Evolutionary conservation across 2,888 invertebrate genomes (phyloP), one percentile per base, ranked within the genome.

Genomic region (Drosophila lacicola): DNA sequence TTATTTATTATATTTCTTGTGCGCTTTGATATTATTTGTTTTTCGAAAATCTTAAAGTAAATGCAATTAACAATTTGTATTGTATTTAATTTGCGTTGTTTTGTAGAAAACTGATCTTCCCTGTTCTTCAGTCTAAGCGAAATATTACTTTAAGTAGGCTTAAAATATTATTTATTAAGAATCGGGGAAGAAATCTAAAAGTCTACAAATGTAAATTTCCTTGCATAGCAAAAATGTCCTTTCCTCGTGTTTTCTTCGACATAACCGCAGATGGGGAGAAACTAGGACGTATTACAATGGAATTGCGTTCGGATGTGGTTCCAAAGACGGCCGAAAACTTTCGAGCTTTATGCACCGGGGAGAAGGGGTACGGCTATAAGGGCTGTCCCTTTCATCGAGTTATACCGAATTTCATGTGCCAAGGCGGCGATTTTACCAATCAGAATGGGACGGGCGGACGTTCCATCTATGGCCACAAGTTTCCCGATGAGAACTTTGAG

Each of bases 251-350:
- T 1, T 80, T 58, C 46, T 69, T 81, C 8, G 80, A 79, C 17
- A 21, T 82, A 0, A 45, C 46, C 17, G 82, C 76, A 2, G 80
- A 65, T 51, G 57, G 54, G 2, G 70, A 73, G 19, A 50, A 58
- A 8, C 17, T 80, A 0, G 80, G 80, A 6, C 73, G 80, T 4
- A 37, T 80, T 3, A 11, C 55, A 3, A 76, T 80, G 50, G 76
- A 98, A 96, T 93, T 98, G 74, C 95, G 97, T 81, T 93, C 94
- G 76, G 98, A 98, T 93, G 96, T 98, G 42, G 97, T 97, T 54
- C 98, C 98, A 9, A 98, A 97, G 93, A 99, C 98, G 0, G 96
- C 96, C 63, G 98, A 98, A 93, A 99, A 99, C 93, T 99, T 99
- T 95, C 96, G 98, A 57, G 96, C 97, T n/a, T 94, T 99, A 49